These are phyloP conservation scores for Pitta sordida DNA, from an alignment of 2,113 vertebrate genomes.

Conservation along the genomic window DNA sequence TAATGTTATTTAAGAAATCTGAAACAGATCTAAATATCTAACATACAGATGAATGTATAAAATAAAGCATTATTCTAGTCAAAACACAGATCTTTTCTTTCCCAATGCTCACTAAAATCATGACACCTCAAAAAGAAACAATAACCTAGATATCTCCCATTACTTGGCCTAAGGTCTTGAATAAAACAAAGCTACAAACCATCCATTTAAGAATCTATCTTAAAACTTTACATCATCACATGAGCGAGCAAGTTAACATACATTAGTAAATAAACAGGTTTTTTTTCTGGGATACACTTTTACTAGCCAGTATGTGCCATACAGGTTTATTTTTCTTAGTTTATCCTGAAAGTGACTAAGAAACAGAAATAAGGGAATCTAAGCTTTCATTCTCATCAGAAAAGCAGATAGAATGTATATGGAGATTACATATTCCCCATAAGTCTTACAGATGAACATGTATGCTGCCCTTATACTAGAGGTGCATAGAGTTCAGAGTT, in stretches of 20 bases:
- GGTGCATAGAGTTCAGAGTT: background rate
- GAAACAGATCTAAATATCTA: background rate
- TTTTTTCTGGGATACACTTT: background rate
- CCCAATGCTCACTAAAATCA: background rate
- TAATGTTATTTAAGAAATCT: background rate
- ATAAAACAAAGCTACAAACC: background rate
- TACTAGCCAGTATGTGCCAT: background rate
- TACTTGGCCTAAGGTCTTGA: background rate
- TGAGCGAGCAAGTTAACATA: background rate
- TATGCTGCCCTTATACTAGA: background rate
- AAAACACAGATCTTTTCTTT: background rate
- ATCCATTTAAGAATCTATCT: background rate
- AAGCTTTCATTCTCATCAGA: background rate
- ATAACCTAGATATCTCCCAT: background rate
- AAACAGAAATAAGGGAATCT: background rate
- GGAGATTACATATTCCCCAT: background rate
- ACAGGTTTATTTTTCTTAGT: background rate
- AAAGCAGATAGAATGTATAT: background rate
- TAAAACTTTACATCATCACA: background rate
- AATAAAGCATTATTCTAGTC: background rate
- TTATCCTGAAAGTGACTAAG: background rate
- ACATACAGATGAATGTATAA: background rate
- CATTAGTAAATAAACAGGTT: background rate
- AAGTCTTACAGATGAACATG: accelerated
- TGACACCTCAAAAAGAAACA: background rate